Conservation (phyloP, 2,888 invertebrate species). For the Cancer borealis region DNA sequence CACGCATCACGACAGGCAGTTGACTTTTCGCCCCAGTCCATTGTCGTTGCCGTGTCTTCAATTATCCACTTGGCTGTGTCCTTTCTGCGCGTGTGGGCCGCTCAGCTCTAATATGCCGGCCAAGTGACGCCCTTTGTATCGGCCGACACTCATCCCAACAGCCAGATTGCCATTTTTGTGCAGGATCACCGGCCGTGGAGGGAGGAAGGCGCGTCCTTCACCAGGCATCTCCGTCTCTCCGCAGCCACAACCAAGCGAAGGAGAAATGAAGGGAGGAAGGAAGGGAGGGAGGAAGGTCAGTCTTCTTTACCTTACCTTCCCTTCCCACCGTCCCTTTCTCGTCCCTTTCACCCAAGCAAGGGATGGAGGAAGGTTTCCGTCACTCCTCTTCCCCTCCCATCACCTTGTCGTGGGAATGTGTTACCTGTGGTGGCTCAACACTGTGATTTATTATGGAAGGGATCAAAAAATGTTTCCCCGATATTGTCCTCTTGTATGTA, state of each 20-base stretch:
- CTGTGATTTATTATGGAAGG: neutral
- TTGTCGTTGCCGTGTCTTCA: conserved; percentile 72
- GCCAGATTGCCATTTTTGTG: conserved; percentile 70
- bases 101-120: conserved; percentile 68
- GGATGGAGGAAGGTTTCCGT: neutral
- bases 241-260: neutral
- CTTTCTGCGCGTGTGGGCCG: conserved; percentile 72
- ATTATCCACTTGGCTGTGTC: conserved; percentile 74
- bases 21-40: conserved; percentile 64
- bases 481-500: neutral
- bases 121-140: conserved; percentile 67
- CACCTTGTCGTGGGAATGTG: neutral
- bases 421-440: neutral
- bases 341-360: neutral
- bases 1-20: conserved; percentile 60
- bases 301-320: neutral
- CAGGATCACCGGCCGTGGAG: conserved; percentile 50
- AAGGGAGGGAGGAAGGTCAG: neutral
- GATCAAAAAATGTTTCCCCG: neutral
- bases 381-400: neutral
- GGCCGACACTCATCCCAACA: conserved; percentile 69
- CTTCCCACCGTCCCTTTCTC: neutral
- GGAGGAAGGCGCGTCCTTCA: conserved; percentile 39
- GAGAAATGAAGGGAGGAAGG: neutral
- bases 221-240: neutral